phyloP scores from a whole-genome alignment of 2,888 invertebrate genomes.

The Patella depressa region DNA sequence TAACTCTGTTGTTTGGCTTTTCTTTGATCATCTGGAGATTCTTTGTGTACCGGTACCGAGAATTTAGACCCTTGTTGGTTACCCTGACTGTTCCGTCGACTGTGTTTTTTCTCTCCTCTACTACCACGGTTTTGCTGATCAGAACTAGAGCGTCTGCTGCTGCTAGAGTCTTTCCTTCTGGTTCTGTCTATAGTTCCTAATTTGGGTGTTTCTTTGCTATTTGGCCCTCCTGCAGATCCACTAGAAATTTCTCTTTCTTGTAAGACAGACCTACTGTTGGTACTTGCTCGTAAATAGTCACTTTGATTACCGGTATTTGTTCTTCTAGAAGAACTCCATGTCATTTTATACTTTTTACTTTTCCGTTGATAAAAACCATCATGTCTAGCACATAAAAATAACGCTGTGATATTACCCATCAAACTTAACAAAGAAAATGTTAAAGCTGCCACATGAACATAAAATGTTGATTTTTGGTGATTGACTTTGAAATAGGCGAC shows the following conservation, averaged over 20 bases:
- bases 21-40: too few species aligned
- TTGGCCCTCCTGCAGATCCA: neutral
- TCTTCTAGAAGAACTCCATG: neutral
- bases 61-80: neutral
- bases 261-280: neutral
- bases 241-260: neutral
- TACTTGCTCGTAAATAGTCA: neutral
- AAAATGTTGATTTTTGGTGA: constrained; percentile 43
- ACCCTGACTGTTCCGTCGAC: neutral
- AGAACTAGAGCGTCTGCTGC: too few species aligned
- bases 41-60: neutral
- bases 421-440: constrained; percentile 51
- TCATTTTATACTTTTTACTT: constrained; percentile 11
- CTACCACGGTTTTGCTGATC: neutral
- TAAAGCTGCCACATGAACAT: constrained; percentile 53
- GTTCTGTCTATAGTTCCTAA: too few species aligned
- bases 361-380: constrained; percentile 44
- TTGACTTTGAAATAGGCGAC: constrained; percentile 26
- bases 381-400: constrained; percentile 53
- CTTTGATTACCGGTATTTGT: neutral
- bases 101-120: neutral
- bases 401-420: constrained; percentile 46
- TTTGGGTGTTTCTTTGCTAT: neutral
- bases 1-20: neutral
- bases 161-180: too few species aligned